A percentile compares a stretch with the other conserved stretches of the same genome.
phyloP scores from a whole-genome alignment of 92 coral and sea anemone genomes.

The Parazoanthus swiftii region DNA sequence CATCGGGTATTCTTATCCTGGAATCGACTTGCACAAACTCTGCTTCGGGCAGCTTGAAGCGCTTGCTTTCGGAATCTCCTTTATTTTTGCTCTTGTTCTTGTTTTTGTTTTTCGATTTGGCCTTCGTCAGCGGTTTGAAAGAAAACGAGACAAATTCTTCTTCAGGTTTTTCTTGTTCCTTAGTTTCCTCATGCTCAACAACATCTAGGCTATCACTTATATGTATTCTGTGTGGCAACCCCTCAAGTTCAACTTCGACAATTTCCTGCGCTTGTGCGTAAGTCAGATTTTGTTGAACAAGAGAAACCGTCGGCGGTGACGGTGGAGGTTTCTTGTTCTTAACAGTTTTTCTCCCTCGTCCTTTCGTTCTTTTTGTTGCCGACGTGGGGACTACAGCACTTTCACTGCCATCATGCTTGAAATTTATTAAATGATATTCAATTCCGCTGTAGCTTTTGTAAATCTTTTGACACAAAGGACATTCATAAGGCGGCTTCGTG shows the following conservation, averaged over 20 bases:
- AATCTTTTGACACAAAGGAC: slow-evolving; percentile 99
- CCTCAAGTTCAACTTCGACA: slow-evolving; percentile 97
- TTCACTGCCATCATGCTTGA: slow-evolving; percentile 95
- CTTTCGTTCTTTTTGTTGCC: slow-evolving; percentile 83
- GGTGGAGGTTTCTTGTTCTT: slow-evolving; percentile 94
- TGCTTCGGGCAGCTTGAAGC: slow-evolving; percentile 70
- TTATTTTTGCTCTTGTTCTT: slow-evolving; percentile 63
- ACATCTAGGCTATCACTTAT: slow-evolving; percentile 81
- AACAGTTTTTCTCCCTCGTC: slow-evolving; percentile 89
- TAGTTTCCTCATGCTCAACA: slow-evolving; percentile 66
- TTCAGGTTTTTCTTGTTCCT: slow-evolving; percentile 59
- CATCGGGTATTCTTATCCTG: slow-evolving; percentile 79
- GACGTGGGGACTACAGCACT: slow-evolving; percentile 69
- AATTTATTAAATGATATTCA: slow-evolving; percentile 96
- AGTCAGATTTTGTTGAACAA: slow-evolving; percentile 96
- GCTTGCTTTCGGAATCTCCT: slow-evolving; percentile 49
- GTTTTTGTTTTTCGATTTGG: slow-evolving; percentile 82
- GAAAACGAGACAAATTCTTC: slow-evolving; percentile 65
- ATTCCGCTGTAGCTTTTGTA: slow-evolving; percentile 99
- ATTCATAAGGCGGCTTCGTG: slow-evolving; percentile 95
- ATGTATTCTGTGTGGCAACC: slow-evolving; percentile 86
- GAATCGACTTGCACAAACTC: slow-evolving; percentile 63
- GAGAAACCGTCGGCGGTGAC: slow-evolving; percentile 88
- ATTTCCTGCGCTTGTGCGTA: slow-evolving; percentile 99
- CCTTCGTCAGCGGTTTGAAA: slow-evolving; percentile 77